Conservation (phyloP, 2,888 invertebrate species). For the Machimus rusticus region DNA sequence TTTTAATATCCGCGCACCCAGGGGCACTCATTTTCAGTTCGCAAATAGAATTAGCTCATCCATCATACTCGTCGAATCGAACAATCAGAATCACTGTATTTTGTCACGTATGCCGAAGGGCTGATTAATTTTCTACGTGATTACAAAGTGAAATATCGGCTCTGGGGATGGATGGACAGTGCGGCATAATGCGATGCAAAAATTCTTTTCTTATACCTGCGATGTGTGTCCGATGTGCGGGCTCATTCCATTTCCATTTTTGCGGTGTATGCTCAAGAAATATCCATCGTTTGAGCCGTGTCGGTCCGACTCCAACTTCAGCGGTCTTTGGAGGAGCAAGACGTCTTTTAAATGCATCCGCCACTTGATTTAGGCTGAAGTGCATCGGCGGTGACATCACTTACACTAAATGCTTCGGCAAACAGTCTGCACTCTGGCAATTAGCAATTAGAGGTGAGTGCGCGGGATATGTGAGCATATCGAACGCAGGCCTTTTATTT, state of each 20-base stretch:
- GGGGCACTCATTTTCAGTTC: background rate
- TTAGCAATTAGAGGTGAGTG: slow-evolving; percentile 51
- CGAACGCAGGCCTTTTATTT: slow-evolving; percentile 20
- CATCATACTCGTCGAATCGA: background rate
- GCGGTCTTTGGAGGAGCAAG: background rate
- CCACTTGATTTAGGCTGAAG: slow-evolving; percentile 24
- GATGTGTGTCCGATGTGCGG: background rate
- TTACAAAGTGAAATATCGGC: slow-evolving; percentile 13
- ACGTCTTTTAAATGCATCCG: slow-evolving; percentile 27
- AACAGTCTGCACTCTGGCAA: slow-evolving; percentile 58
- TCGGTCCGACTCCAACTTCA: background rate
- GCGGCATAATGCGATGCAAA: background rate
- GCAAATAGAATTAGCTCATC: background rate
- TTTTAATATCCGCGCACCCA: background rate
- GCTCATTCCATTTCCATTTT: background rate
- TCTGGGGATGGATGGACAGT: background rate
- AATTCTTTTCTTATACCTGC: background rate
- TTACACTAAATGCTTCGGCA: slow-evolving; percentile 50
- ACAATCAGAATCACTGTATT: background rate
- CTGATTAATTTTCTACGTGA: slow-evolving; percentile 40
- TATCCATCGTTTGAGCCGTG: background rate
- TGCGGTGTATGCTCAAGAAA: background rate
- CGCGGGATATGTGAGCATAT: background rate
- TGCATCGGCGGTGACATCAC: slow-evolving; percentile 29
- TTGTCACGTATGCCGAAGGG: slow-evolving; percentile 19